A percentile compares a stretch with the other conserved stretches of the same genome.
These are phyloP conservation scores for Pseudomugil gertrudae DNA, from an alignment of 2,797 vertebrate genomes.

Conservation along the genomic window DNA sequence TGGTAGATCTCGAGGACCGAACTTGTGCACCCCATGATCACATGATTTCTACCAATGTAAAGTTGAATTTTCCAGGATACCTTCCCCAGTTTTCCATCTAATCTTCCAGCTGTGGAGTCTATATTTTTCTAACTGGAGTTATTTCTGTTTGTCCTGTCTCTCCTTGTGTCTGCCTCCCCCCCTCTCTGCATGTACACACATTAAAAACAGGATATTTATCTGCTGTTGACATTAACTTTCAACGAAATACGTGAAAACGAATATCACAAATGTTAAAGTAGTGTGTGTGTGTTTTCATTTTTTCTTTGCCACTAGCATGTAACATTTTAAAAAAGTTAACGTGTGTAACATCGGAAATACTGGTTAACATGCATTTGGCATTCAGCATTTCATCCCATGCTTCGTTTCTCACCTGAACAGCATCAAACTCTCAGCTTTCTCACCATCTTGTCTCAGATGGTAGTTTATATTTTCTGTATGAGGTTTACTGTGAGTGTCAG, in stretches of 20 bases:
- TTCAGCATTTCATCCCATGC: slow-evolving; percentile 40
- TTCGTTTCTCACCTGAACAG: slow-evolving; percentile 25
- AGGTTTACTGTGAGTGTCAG: slow-evolving; percentile 3
- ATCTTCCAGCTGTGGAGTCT: neutral
- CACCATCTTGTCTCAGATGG: slow-evolving; percentile 40
- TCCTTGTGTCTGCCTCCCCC: slow-evolving; percentile 48
- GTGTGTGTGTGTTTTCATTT: slow-evolving; percentile 12
- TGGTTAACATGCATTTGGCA: slow-evolving; percentile 35
- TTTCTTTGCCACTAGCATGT: slow-evolving; percentile 32
- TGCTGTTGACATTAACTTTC: slow-evolving; percentile 44
- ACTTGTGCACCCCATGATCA: too few species aligned
- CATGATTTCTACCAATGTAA: neutral
- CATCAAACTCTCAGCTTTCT: too few species aligned
- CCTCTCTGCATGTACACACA: slow-evolving; percentile 77
- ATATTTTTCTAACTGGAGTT: slow-evolving; percentile 50
- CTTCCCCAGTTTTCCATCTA: neutral
- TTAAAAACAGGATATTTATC: slow-evolving; percentile 45
- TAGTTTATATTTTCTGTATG: slow-evolving; percentile 8
- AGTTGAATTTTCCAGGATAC: neutral
- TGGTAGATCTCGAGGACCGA: too few species aligned
- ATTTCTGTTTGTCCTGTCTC: slow-evolving; percentile 61
- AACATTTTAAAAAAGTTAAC: slow-evolving; percentile 35
- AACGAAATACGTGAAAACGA: slow-evolving; percentile 32
- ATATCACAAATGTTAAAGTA: slow-evolving; percentile 47
- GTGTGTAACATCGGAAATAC: slow-evolving; percentile 36